Evolutionary conservation across 2,888 invertebrate genomes (phyloP).

Genomic region (Iselma pallidipennis): DNA sequence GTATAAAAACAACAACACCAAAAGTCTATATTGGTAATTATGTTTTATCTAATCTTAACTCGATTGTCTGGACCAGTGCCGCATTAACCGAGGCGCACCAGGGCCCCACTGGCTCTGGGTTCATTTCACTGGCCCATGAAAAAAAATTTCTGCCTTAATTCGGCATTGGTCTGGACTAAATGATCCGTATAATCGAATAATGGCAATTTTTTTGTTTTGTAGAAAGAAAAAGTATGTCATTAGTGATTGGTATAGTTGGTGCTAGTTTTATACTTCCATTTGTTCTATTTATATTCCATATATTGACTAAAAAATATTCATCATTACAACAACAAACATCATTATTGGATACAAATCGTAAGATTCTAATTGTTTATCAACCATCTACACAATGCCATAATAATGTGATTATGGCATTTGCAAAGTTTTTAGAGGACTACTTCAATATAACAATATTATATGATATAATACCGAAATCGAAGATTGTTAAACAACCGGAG

Average conservation of each 20-base stretch:
- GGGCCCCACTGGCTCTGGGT: neutral
- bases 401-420: slow-evolving; percentile 32
- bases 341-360: slow-evolving; percentile 4
- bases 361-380: slow-evolving; percentile 32
- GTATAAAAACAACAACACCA: slow-evolving; percentile 34
- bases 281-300: slow-evolving; percentile 37
- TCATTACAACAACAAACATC: slow-evolving; percentile 10
- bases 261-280: slow-evolving; percentile 41
- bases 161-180: too few species aligned
- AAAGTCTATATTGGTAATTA: slow-evolving; percentile 36
- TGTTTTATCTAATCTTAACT: neutral
- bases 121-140: neutral
- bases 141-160: too few species aligned
- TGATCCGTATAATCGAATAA: too few species aligned
- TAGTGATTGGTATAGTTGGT: slow-evolving; percentile 44
- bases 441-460: slow-evolving; percentile 28
- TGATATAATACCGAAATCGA: slow-evolving; percentile 25
- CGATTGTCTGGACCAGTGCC: neutral
- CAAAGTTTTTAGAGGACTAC: slow-evolving; percentile 31
- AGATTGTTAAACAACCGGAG: slow-evolving; percentile 26
- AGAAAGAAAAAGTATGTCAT: slow-evolving; percentile 38
- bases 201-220: slow-evolving; percentile 8
- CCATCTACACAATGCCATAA: slow-evolving; percentile 38
- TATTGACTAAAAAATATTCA: slow-evolving; percentile 32
- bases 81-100: neutral